A percentile compares a stretch with the other conserved stretches of the same genome.
Evolutionary conservation across 2,888 invertebrate species (phyloP).

Genomic region (Ectemnius cavifrons): DNA sequence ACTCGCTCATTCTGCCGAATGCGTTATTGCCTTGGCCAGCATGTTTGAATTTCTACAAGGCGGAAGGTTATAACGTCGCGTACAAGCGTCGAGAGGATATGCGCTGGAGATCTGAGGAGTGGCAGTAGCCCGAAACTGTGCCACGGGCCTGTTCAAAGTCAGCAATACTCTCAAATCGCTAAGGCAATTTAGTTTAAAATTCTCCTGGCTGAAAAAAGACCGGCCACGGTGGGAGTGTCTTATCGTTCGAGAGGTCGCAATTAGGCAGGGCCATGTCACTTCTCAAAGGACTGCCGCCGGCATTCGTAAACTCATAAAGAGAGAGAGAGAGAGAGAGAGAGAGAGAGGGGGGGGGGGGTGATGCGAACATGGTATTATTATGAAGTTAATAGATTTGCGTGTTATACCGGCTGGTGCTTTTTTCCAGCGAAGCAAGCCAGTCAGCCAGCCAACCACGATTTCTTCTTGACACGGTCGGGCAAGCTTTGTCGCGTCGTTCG

Average conservation of each 20-base stretch:
- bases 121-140: too few species aligned
- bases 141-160: neutral
- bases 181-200: neutral
- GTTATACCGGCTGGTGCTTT: neutral
- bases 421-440: neutral
- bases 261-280: slow-evolving; percentile 6
- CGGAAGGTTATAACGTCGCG: slow-evolving; percentile 5
- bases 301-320: neutral
- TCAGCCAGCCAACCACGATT: neutral
- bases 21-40: slow-evolving; percentile 12
- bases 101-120: neutral
- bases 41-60: slow-evolving; percentile 6
- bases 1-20: slow-evolving; percentile 9
- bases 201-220: neutral
- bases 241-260: neutral
- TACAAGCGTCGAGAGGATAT: neutral
- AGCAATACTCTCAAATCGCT: neutral
- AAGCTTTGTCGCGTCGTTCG: slow-evolving; percentile 22
- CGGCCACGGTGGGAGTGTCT: neutral
- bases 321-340: too few species aligned
- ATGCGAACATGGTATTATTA: neutral
- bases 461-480: neutral
- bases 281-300: neutral
- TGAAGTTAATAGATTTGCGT: slow-evolving; percentile 3
- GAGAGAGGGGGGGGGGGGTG: neutral